phyloP scores from a whole-genome alignment of 2,888 invertebrate species.

The Agrochola litura region DNA sequence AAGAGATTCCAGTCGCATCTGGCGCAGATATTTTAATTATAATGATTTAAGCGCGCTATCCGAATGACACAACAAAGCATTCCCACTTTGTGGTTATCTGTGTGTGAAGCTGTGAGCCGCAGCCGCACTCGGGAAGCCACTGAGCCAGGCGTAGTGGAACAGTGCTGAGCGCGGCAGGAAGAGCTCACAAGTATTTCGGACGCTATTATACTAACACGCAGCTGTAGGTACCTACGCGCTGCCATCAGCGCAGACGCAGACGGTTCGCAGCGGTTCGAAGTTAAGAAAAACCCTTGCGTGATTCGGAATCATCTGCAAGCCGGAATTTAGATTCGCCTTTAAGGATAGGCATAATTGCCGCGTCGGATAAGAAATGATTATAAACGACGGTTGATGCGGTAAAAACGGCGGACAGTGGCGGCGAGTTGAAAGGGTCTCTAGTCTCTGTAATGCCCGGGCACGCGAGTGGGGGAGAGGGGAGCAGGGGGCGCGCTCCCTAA shows the following conservation, averaged over 20 bases:
- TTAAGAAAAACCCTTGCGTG: conserved; percentile 65
- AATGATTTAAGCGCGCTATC: conserved; percentile 81
- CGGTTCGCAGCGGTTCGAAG: background rate
- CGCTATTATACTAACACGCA: background rate
- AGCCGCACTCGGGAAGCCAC: background rate
- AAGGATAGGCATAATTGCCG: conserved; percentile 69
- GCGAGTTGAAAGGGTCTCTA: conserved; percentile 71
- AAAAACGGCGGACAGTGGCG: conserved; percentile 65
- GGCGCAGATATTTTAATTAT: conserved; percentile 83
- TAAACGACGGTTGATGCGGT: conserved; percentile 64
- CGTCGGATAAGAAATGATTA: conserved; percentile 62
- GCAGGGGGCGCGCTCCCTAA: conserved; percentile 71
- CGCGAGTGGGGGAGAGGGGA: conserved; percentile 8
- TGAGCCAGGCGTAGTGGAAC: background rate
- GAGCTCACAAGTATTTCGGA: background rate
- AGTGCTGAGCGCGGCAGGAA: background rate
- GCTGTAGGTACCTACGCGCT: background rate
- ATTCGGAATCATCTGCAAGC: conserved; percentile 52
- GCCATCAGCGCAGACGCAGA: background rate
- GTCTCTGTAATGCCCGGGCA: conserved; percentile 46
- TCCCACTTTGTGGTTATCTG: conserved; percentile 68
- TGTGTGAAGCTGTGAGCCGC: background rate
- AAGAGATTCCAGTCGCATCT: conserved; percentile 79
- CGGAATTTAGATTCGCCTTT: conserved; percentile 70
- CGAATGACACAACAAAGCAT: conserved; percentile 79